phyloP scores from a whole-genome alignment of 2,797 vertebrate genomes.

The Pipistrellus kuhlii region DNA sequence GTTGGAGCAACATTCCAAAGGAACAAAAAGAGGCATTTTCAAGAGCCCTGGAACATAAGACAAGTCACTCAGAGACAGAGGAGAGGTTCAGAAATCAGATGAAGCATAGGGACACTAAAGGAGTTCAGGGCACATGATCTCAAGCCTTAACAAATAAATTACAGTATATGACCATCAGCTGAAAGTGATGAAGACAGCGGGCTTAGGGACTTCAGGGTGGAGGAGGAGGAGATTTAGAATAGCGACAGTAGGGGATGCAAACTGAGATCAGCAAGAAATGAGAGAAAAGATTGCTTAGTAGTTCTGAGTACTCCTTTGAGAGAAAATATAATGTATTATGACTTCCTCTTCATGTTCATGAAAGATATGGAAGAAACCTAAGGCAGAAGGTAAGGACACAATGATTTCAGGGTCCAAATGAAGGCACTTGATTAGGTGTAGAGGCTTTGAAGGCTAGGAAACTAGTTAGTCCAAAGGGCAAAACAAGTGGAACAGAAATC shows the following conservation, averaged over 20 bases:
- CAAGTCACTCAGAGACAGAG: neutral
- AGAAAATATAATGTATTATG: neutral
- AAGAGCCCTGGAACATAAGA: neutral
- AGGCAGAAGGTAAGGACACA: neutral
- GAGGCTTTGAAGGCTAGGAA: neutral
- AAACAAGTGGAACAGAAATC: neutral
- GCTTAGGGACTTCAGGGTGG: neutral
- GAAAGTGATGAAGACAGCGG: neutral
- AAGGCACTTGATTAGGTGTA: neutral
- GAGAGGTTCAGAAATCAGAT: conserved; percentile 1
- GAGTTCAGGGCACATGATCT: neutral
- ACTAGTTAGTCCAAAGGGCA: neutral
- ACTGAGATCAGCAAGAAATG: conserved; percentile 14
- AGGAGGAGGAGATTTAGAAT: neutral
- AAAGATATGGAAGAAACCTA: neutral
- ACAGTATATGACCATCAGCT: neutral
- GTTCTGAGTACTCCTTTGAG: neutral
- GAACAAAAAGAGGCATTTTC: neutral
- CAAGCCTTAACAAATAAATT: conserved; percentile 10
- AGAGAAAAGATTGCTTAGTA: neutral
- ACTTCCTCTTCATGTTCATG: conserved; percentile 1
- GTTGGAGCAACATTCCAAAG: neutral
- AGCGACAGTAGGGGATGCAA: neutral
- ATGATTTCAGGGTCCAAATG: neutral
- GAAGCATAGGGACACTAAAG: neutral